Conservation (phyloP, 2,113 vertebrate genomes). For the Marmota monax region DNA sequence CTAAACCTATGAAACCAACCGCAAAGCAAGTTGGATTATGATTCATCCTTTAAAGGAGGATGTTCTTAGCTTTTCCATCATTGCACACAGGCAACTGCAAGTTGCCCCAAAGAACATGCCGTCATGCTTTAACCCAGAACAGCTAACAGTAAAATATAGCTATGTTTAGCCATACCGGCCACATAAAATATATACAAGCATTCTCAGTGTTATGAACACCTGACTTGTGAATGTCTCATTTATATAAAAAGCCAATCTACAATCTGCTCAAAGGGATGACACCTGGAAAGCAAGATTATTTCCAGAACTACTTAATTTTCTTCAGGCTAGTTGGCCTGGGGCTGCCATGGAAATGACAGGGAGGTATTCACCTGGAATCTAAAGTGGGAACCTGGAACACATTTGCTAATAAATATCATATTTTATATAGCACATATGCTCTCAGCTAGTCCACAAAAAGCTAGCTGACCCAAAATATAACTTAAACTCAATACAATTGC, state of each 20-base stretch:
- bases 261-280: conserved; percentile 15
- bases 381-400: conserved; percentile 34
- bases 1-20: background rate
- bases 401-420: conserved; percentile 67
- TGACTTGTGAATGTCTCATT: conserved; percentile 49
- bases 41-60: conserved; percentile 46
- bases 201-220: conserved; percentile 55
- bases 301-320: conserved; percentile 58
- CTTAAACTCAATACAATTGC: conserved; percentile 41
- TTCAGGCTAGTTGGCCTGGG: background rate
- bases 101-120: conserved; percentile 54
- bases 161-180: conserved; percentile 29
- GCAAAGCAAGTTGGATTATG: conserved; percentile 56
- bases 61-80: conserved; percentile 47
- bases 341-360: background rate
- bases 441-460: background rate
- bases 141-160: conserved; percentile 56
- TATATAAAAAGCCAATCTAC: conserved; percentile 47
- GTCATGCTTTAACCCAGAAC: conserved; percentile 11
- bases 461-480: background rate
- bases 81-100: conserved; percentile 33
- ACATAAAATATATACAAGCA: conserved; percentile 39
- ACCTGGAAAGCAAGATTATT: conserved; percentile 44
- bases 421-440: conserved; percentile 39
- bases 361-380: conserved; percentile 51